A percentile compares a stretch with the other conserved stretches of the same genome.
These are phyloP conservation scores for Coracias cyanogaster DNA, from an alignment of 2,797 vertebrate species.

Conservation along the genomic window DNA sequence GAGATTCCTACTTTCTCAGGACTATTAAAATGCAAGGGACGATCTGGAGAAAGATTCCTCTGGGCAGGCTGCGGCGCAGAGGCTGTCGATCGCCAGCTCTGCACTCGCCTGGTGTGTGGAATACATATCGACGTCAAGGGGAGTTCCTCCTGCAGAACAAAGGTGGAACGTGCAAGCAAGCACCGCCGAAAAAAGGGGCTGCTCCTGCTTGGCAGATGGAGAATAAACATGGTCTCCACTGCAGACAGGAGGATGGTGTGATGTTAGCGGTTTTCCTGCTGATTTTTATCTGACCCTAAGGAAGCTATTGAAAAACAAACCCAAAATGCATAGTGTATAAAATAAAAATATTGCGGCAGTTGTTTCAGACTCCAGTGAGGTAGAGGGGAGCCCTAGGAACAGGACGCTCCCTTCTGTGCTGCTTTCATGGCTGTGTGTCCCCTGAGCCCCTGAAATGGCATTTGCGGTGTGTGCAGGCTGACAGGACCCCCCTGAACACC, in stretches of 20 bases:
- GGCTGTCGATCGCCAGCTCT: background rate
- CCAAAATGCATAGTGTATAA: background rate
- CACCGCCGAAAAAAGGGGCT: background rate
- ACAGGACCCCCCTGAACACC: background rate
- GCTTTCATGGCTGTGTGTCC: background rate
- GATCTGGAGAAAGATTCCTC: background rate
- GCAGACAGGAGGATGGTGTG: background rate
- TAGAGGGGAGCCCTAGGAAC: accelerated
- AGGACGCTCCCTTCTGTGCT: background rate
- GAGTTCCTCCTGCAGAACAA: conserved; percentile 42
- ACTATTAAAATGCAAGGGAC: background rate
- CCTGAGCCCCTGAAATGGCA: background rate
- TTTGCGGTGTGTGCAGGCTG: background rate
- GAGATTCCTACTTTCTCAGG: background rate
- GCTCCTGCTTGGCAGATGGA: background rate
- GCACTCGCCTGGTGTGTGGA: conserved; percentile 53
- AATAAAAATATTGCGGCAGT: background rate
- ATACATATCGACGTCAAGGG: conserved; percentile 52
- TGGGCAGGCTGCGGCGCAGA: background rate
- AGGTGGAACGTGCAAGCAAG: background rate
- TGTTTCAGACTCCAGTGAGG: background rate
- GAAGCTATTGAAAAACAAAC: background rate
- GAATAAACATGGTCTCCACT: background rate
- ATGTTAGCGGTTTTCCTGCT: background rate
- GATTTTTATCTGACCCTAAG: background rate